Evolutionary conservation across 2,888 invertebrate species (phyloP), one percentile per base, ranked within the genome.

Genomic region (Chorisops tibialis): DNA sequence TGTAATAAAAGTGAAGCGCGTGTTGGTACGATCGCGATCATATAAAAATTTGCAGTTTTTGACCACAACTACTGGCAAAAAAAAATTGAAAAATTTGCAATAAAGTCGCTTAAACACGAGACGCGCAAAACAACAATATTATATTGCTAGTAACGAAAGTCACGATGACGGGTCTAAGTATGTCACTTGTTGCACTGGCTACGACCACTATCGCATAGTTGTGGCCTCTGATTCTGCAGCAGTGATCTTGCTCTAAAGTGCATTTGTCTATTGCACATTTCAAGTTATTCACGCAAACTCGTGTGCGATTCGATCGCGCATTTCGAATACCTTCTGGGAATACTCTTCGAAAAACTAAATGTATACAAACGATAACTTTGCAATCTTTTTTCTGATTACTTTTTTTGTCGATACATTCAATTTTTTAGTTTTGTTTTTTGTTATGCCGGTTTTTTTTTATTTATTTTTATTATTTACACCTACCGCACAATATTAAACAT

Each of bases 161-260:
- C 56, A 56, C 21, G 56, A 56, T 56, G 56, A 56, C 56, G 30
- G 22, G 45, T 43, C 16, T 21, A 56, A 43, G 43, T 56, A 30
- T 56, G 56, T 38, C 56, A 56, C 56, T 56, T 56, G 56, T 56
- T 56, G 56, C 56, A 56, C 16, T 43, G 18, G 21, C 14, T 41
- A 41, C 41, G 16, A n/a, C 16, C 16, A 14, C 41, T 16, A 41
- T 5, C 16, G 41, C 41, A 5, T 3, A 5, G 41, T 37, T 16
- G 41, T 41, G 16, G 41, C 16, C 41, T n/a, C n/a, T 14, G 21
- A 14, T 47, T 18, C 47, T 2, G 3, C 35, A 50, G 38, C 2
- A 21, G 21, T 39, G 21, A 37, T 18, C 6, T 39, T 52, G 39
- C 39, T 9, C 18, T 50, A n/a, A n/a, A 9, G 18, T 50, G 11